Base-by-base conservation (phyloP, 2,888 invertebrate genomes). In the Phalangium opilio region DNA sequence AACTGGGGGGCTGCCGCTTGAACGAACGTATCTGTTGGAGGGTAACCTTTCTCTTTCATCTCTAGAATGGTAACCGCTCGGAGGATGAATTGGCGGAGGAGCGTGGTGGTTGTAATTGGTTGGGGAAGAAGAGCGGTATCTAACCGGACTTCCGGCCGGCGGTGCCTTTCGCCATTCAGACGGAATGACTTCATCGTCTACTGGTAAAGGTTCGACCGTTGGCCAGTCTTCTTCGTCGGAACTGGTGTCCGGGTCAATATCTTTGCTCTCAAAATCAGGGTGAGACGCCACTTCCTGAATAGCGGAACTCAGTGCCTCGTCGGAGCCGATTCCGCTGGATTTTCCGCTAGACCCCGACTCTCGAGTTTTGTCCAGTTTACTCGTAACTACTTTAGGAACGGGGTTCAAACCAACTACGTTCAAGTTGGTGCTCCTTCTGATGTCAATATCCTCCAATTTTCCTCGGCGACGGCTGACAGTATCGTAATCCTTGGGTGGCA, bases 401-500 rank as follows among this genome's bases (percentile, higher is more conserved):
- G 41, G 14, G n/a, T 45, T 49, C 10, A 49, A 34, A 2, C 57
- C 57, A 3, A 57, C 55, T 5, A 57, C 45, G 17, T 45, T 45
- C 15, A 44, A 38, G 35, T 55, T 55, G 14, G 57, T 56, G 35
- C 51, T 53, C 14, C 50, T 52, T 42, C 79, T 66, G 52, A 75
- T 65, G 61, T 81, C 81, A 58, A 80, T 79, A 21, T 78, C 79
- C n/a, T 76, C 74, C 43, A 83, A 65, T 62, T 83, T 81, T 7
- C 83, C 83, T 52, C 80, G 74, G 51, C 75, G 79, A 45, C 83
- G 74, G 63, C 84, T 83, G 2, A 87, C 82, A 1, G 90, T 90
- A 67, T 93, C 91, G 70, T 93, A 93, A 67, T 93, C 93, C 21
- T 87, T 74, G 0, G 93, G 91, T 0, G 93, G 93, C 51, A 93